phyloP scores from a whole-genome alignment of 2,113 vertebrate species.

The Prionailurus viverrinus region DNA sequence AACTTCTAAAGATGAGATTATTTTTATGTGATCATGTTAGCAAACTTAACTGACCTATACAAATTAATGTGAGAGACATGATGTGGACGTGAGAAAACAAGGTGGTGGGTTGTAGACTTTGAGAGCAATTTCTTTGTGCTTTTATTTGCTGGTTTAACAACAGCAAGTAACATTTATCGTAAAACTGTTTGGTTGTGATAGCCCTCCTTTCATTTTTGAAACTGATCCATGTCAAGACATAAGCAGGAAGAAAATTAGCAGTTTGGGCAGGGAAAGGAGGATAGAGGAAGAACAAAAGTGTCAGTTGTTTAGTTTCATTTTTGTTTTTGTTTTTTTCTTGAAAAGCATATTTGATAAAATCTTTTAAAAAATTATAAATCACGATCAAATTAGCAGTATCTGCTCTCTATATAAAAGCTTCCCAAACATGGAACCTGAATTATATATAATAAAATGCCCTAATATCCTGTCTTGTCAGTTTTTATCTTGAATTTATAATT shows the following conservation, averaged over 20 bases:
- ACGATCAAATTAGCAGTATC: background rate
- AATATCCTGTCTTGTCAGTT: background rate
- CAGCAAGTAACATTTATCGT: background rate
- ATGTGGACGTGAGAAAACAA: background rate
- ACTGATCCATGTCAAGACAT: background rate
- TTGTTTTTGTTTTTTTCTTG: background rate
- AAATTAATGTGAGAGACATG: background rate
- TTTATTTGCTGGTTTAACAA: background rate
- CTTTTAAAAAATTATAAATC: background rate
- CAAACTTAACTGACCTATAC: background rate
- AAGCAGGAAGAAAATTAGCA: background rate
- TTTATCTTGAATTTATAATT: slow-evolving; percentile 42
- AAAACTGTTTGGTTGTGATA: background rate
- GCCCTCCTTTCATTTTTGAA: background rate
- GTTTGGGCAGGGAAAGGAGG: background rate
- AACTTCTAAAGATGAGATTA: background rate
- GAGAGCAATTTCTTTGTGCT: background rate
- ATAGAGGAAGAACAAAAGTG: background rate
- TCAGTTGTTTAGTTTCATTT: background rate
- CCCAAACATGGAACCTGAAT: background rate
- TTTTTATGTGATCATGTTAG: background rate
- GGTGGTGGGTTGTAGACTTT: background rate
- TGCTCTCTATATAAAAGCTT: background rate
- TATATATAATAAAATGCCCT: background rate
- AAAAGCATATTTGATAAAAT: background rate